A percentile compares a stretch with the other conserved stretches of the same genome.
These are phyloP conservation scores for Tupiocoris notatus DNA, from an alignment of 2,888 invertebrate genomes.

Conservation along the genomic window DNA sequence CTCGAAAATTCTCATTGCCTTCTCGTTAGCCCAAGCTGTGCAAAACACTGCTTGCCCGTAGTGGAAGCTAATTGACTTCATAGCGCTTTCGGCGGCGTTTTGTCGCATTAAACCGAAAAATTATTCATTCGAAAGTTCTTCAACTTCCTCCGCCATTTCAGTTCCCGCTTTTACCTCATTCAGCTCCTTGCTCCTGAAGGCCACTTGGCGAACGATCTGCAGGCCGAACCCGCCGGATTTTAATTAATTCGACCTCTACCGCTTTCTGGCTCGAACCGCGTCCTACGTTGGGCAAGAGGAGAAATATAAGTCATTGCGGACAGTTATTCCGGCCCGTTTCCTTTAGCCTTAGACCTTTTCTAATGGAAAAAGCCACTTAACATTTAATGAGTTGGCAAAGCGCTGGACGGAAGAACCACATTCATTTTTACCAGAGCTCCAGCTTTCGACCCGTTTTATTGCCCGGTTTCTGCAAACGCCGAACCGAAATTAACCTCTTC, in stretches of 20 bases:
- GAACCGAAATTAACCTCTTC: not conserved
- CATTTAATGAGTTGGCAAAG: conserved; percentile 41
- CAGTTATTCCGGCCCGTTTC: conserved; percentile 41
- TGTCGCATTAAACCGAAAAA: conserved; percentile 34
- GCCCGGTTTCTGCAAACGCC: not conserved
- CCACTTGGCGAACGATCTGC: conserved; percentile 38
- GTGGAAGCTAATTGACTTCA: conserved; percentile 17
- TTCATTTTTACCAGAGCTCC: conserved; percentile 21
- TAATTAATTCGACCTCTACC: conserved; percentile 38
- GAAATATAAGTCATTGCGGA: conserved; percentile 38
- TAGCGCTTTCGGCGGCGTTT: conserved; percentile 1
- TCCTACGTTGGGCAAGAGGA: not conserved
- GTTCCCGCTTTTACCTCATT: not conserved
- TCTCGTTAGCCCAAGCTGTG: not conserved
- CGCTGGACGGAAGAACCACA: conserved; percentile 33
- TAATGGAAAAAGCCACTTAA: conserved; percentile 42
- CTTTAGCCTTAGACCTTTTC: conserved; percentile 37
- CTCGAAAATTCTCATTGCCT: not conserved
- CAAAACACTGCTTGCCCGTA: too few species aligned
- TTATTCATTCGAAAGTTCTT: conserved; percentile 39
- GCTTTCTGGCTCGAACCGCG: not conserved
- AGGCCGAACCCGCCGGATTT: conserved; percentile 37
- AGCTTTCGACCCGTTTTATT: not conserved
- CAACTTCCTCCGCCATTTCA: conserved; percentile 2
- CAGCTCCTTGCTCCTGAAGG: not conserved